Evolutionary conservation across 1,140 invertebrate genomes (phyloP).

Genomic region (Drosophila kohkoa): DNA sequence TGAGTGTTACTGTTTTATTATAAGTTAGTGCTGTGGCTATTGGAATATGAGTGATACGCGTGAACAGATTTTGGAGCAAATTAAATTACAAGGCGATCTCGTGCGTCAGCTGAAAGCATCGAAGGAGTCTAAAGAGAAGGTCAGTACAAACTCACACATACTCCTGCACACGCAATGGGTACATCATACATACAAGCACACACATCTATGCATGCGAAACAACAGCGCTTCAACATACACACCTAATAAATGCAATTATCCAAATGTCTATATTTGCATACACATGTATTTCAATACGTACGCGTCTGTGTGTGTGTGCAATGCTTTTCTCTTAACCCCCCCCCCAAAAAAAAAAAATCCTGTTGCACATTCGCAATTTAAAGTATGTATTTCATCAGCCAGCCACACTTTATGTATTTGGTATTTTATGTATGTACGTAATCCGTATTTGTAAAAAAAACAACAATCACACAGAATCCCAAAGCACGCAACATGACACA

Average conservation of each 20-base stretch:
- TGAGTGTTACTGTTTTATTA: conserved; percentile 41
- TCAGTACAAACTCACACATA: conserved; percentile 79
- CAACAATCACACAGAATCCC: conserved; percentile 2
- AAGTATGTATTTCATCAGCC: conserved; percentile 44
- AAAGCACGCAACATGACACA: conserved; percentile 21
- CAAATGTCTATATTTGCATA: conserved; percentile 2
- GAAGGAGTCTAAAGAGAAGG: conserved; percentile 91
- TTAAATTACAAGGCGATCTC: conserved; percentile 92
- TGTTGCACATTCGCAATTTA: conserved; percentile 34
- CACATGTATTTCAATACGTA: conserved; percentile 3
- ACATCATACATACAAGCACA: neutral
- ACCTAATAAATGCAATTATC: conserved; percentile 9
- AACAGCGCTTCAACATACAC: neutral
- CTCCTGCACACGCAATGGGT: neutral
- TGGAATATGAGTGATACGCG: conserved; percentile 85
- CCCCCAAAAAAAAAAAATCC: conserved; percentile 12
- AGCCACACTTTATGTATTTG: neutral
- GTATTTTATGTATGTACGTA: conserved; percentile 1
- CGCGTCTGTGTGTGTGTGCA: conserved; percentile 17
- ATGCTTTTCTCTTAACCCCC: conserved; percentile 5
- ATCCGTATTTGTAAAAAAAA: neutral
- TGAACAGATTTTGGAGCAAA: conserved; percentile 88
- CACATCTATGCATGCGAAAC: too few relatives aligned
- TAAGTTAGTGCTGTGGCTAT: conserved; percentile 42
- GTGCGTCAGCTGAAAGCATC: conserved; percentile 92